Conservation (phyloP, 2,888 invertebrate genomes). For the Chrysolina americana region DNA sequence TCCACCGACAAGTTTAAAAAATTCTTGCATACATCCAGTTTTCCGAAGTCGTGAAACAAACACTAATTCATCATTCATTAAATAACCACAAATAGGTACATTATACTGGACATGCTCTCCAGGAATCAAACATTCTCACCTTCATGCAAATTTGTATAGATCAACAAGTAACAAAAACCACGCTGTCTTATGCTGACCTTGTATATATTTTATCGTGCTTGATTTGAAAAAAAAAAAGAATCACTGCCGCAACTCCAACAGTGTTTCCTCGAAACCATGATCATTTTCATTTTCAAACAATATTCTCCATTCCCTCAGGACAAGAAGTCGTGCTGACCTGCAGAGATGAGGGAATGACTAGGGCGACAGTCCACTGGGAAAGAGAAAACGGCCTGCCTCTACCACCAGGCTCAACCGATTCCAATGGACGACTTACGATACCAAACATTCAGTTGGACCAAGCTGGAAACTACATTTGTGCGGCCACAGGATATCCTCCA, state of each 20-base stretch:
- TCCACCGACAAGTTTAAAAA: too few species aligned
- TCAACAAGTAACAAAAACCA: constrained; percentile 4
- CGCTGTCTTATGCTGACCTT: constrained; percentile 29
- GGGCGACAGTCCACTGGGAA: constrained; percentile 84
- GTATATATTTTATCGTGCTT: constrained; percentile 41
- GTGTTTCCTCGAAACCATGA: not conserved
- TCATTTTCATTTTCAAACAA: not conserved
- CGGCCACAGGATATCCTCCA: constrained; percentile 79
- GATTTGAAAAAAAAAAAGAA: not conserved
- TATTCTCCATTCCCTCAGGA: constrained; percentile 71
- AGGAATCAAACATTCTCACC: not conserved
- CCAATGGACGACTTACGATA: constrained; percentile 88
- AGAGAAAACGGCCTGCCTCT: constrained; percentile 81
- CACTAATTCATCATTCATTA: too few species aligned
- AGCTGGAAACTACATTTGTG: constrained; percentile 87
- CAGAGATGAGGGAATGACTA: constrained; percentile 87
- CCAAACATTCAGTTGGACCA: constrained; percentile 83
- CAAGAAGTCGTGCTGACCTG: constrained; percentile 95
- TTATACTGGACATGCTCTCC: not conserved
- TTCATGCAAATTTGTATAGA: not conserved
- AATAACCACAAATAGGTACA: not conserved
- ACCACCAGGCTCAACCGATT: constrained; percentile 83
- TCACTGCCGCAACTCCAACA: constrained; percentile 8
- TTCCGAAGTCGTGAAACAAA: too few species aligned
- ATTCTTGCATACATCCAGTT: too few species aligned